A percentile compares a stretch with the other conserved stretches of the same genome.
Conservation (phyloP, 2,113 vertebrate genomes). For the Alaudala cheleensis region DNA sequence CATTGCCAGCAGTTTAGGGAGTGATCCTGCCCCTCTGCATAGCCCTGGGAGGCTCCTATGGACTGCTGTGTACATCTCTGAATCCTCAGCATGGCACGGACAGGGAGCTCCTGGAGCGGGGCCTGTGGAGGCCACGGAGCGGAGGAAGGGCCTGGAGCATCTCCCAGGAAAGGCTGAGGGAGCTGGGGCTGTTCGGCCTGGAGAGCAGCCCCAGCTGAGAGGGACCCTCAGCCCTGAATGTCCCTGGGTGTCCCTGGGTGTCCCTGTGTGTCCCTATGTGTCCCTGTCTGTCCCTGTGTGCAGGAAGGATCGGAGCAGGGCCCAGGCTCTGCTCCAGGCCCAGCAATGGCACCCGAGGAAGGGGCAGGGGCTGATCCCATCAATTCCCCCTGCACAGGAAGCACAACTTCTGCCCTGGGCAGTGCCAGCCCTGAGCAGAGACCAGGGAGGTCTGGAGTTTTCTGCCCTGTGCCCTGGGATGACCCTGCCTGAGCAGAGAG, state of each 20-base stretch:
- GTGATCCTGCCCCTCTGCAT: not conserved
- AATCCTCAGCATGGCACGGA: not conserved
- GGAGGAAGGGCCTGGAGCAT: not conserved
- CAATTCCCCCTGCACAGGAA: not conserved
- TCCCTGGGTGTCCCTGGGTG: not conserved
- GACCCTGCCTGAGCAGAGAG: not conserved
- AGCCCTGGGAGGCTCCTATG: no score
- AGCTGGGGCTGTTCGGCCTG: not conserved
- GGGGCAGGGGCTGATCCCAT: rapidly evolving
- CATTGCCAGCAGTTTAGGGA: not conserved
- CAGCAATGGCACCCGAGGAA: rapidly evolving
- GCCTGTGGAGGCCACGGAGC: rapidly evolving
- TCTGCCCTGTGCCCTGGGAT: not conserved
- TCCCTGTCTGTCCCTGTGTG: not conserved
- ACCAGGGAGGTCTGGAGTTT: not conserved
- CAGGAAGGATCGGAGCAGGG: not conserved
- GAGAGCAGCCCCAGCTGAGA: not conserved
- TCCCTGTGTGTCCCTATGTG: not conserved
- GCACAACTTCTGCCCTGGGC: not conserved
- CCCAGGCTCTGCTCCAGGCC: not conserved
- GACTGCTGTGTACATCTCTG: not conserved
- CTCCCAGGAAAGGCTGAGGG: not conserved
- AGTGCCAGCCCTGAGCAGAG: not conserved
- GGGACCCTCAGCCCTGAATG: rapidly evolving
- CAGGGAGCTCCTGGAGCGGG: rapidly evolving